Conservation (phyloP, 92 coral and sea anemone genomes). For the Actinernus sp. region DNA sequence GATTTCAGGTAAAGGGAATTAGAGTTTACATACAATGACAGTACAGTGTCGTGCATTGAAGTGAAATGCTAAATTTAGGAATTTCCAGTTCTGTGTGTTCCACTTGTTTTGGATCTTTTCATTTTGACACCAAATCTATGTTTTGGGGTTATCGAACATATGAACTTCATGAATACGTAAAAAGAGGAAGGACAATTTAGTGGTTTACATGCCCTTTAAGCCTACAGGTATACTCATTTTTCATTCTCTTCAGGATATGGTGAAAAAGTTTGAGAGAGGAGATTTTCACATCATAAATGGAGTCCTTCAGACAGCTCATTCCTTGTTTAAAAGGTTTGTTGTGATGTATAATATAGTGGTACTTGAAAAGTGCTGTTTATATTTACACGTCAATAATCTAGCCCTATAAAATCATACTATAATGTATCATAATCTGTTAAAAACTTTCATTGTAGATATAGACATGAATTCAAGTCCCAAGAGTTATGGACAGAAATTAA, state of each 20-base stretch:
- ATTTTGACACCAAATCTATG: no score
- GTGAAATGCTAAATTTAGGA: no score
- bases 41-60: no score
- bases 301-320: conserved; percentile 96
- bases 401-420: not conserved
- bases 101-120: no score
- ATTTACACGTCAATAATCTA: not conserved
- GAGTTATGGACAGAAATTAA: conserved; percentile 97
- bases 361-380: not conserved
- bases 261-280: conserved; percentile 73
- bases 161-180: no score
- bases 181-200: no score
- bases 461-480: conserved; percentile 99
- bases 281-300: conserved; percentile 96
- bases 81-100: no score
- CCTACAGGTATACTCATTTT: no score
- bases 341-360: not conserved
- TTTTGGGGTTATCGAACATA: no score
- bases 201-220: no score
- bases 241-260: conserved; percentile 75
- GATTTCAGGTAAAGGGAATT: no score
- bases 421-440: not conserved
- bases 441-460: conserved; percentile 56
- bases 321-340: conserved; percentile 90
- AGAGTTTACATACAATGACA: no score